A percentile compares a stretch with the other conserved stretches of the same genome.
Conservation (phyloP, 2,113 vertebrate species). For the Phyllostomus discolor region DNA sequence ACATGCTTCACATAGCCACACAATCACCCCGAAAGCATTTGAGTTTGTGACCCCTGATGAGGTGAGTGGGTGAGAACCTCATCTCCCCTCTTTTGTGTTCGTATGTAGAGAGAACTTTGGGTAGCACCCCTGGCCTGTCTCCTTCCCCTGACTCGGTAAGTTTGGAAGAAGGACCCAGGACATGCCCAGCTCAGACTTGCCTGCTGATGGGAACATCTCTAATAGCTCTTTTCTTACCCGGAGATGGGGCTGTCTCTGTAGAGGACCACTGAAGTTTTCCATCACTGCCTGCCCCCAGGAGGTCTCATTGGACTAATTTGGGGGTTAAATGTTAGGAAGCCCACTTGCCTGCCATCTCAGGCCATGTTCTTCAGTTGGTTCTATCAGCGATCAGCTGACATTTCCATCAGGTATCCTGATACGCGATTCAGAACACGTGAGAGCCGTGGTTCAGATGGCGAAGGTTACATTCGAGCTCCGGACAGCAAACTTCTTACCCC, state of each 20-base stretch:
- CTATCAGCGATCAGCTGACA: background rate
- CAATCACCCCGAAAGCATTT: background rate
- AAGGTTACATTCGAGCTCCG: background rate
- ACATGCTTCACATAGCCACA: background rate
- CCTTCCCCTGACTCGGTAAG: background rate
- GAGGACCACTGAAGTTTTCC: background rate
- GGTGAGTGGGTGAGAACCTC: fast-evolving
- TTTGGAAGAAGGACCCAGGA: background rate
- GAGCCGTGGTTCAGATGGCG: background rate
- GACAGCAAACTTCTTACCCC: background rate
- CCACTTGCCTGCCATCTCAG: background rate
- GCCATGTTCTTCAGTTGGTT: background rate
- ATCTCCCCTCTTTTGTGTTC: background rate
- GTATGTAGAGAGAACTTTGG: background rate
- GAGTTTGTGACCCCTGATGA: background rate
- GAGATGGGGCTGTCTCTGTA: background rate
- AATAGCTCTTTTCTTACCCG: background rate
- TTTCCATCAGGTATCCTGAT: background rate
- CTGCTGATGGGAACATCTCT: background rate
- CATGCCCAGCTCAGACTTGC: background rate
- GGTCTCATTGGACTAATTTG: background rate
- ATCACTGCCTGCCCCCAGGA: background rate
- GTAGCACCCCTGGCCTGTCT: background rate
- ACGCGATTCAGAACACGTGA: background rate
- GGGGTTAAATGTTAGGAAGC: background rate